Conservation (phyloP, 2,113 vertebrate species). For the Takifugu bimaculatus region DNA sequence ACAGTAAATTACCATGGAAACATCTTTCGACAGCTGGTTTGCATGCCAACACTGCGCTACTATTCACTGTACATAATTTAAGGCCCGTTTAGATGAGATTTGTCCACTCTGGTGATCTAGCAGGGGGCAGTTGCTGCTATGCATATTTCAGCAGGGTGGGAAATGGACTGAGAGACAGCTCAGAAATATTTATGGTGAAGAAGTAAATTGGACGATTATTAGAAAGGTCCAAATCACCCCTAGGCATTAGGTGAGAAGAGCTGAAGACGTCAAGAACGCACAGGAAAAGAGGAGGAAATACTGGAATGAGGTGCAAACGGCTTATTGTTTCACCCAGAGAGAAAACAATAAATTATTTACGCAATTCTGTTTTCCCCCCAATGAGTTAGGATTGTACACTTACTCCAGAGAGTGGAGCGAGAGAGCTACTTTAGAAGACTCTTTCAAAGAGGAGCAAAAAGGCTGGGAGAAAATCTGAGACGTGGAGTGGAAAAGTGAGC, state of each 20-base stretch:
- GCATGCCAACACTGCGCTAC: slow-evolving; percentile 32
- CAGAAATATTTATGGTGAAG: slow-evolving; percentile 3
- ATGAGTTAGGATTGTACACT: slow-evolving; percentile 39
- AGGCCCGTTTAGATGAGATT: slow-evolving; percentile 53
- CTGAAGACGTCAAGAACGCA: not conserved
- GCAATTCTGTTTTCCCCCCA: slow-evolving; percentile 38
- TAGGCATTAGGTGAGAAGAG: slow-evolving; percentile 1
- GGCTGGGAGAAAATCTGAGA: slow-evolving; percentile 29
- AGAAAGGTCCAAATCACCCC: slow-evolving; percentile 4
- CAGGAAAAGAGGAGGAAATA: not conserved
- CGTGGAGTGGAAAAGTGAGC: slow-evolving; percentile 23
- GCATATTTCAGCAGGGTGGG: slow-evolving; percentile 51
- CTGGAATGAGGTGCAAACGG: slow-evolving; percentile 1
- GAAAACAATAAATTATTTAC: slow-evolving; percentile 49
- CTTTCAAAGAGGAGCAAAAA: slow-evolving; percentile 2
- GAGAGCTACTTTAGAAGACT: not conserved
- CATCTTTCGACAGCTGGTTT: slow-evolving; percentile 54
- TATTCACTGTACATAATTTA: slow-evolving; percentile 56
- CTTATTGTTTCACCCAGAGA: slow-evolving; percentile 30
- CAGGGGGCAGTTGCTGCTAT: slow-evolving; percentile 38
- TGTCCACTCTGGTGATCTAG: slow-evolving; percentile 52
- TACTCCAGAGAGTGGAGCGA: slow-evolving; percentile 18
- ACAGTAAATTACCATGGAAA: slow-evolving; percentile 44
- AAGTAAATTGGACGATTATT: not conserved
- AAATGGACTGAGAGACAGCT: slow-evolving; percentile 12